phyloP scores from a whole-genome alignment of 1,140 invertebrate species.

The Apis cerana region DNA sequence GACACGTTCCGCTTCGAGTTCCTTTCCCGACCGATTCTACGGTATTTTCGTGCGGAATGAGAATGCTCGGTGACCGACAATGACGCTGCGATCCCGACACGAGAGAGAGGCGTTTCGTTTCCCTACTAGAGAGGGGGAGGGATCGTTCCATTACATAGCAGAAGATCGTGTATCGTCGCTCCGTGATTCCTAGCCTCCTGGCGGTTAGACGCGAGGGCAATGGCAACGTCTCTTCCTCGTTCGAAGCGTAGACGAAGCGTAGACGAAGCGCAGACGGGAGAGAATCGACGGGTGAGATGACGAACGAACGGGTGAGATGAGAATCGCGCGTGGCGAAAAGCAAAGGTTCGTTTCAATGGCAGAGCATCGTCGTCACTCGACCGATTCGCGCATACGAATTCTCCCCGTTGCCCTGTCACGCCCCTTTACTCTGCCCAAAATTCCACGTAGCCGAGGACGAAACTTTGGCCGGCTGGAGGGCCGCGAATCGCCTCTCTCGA shows the following conservation, averaged over 20 bases:
- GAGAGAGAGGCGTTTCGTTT: conserved; percentile 75
- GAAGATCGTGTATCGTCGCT: conserved; percentile 3
- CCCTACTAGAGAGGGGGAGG: conserved; percentile 64
- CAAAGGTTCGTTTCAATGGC: conserved; percentile 61
- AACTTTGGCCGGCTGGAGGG: conserved; percentile 37
- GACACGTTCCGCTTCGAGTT: neutral
- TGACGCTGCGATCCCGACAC: conserved; percentile 74
- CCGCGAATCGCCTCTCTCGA: neutral
- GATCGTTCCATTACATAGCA: conserved; percentile 37
- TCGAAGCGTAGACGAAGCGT: neutral
- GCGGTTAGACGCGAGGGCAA: conserved; percentile 40
- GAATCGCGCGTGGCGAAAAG: conserved; percentile 66
- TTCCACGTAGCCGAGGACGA: conserved; percentile 25
- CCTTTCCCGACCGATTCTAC: neutral
- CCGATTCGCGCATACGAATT: conserved; percentile 33
- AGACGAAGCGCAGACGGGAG: conserved; percentile 20
- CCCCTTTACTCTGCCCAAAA: neutral
- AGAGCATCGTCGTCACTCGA: conserved; percentile 58
- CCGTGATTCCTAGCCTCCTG: conserved; percentile 12
- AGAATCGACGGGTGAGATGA: too few relatives aligned
- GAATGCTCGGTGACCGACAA: conserved; percentile 35
- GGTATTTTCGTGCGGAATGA: neutral
- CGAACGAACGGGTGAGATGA: conserved; percentile 46
- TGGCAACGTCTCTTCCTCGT: neutral
- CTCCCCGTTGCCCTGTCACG: neutral